Base-by-base conservation (phyloP, 2,113 vertebrate genomes). In the Burhinus bistriatus region DNA sequence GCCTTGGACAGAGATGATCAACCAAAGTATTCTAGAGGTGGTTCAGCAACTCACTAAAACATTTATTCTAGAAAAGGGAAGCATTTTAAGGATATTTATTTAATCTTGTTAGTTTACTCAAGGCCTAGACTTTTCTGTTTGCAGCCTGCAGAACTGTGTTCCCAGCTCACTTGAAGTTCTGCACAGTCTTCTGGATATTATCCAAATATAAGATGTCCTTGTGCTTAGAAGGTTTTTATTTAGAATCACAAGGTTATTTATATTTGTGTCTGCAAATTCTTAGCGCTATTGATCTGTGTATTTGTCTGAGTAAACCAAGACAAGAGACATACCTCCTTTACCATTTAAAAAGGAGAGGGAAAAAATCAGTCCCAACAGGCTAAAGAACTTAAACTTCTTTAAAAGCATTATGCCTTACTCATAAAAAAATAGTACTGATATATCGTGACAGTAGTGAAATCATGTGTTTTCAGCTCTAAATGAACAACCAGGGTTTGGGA, bases 271-370 rank as follows among this genome's bases (percentile, higher is more conserved):
- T 83, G 83, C 78, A 95, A 95, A 97, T 93, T 96, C 68, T 95
- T 95, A 96, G 82, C n/a, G 30, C 49, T 97, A 97, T 97, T 92
- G 96, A 97, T 97, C 96, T 89, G n/a, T 88, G 34, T 94, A 68
- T 96, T 97, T 96, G 45, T 73, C 61, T 68, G 64, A 55, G 90
- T 96, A 97, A 97, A 90, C 72, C 66, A 91, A 97, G 96, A 87
- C 15, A 94, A 91, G 87, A 97, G 44, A 83, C 18, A 84, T 84
- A 96, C 27, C 59, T 88, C 34, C 81, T 94, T 92, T 91, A 90
- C 38, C 59, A 68, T 79, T 97, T 94, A 84, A 91, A 96, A 92
- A 92, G 89, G 49, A 68, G 23, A 22, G 10, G 9, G 4, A 3
- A 9, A 34, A 52, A 49, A 18, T 61, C 17, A 91, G 44, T 89